These are phyloP conservation scores for Nycticorax nycticorax DNA, from an alignment of 2,113 vertebrate species.

Conservation along the genomic window DNA sequence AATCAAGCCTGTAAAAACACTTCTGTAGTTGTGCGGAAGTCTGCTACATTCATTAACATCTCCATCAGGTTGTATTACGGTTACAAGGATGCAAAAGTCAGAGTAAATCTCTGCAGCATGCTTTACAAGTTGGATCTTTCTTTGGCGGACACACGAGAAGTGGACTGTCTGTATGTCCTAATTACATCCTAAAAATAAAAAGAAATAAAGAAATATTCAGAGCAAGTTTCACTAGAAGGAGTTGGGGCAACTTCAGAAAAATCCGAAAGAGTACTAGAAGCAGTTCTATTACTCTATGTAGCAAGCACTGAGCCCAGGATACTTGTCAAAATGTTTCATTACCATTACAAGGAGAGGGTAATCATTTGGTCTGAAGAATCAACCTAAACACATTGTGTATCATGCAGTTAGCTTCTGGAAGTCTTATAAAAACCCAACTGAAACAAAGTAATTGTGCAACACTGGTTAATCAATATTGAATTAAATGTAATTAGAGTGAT, in stretches of 20 bases:
- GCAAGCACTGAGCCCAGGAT: neutral
- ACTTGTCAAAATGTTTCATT: neutral
- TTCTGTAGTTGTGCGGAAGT: neutral
- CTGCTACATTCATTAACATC: neutral
- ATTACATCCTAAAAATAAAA: constrained; percentile 44
- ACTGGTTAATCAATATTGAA: neutral
- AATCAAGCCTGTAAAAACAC: neutral
- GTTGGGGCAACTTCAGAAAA: neutral
- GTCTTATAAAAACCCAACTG: neutral
- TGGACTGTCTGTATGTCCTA: constrained; percentile 57
- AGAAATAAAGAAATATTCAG: neutral
- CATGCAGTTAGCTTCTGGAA: neutral
- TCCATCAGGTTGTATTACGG: neutral
- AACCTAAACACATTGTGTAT: neutral
- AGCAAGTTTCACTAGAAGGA: neutral
- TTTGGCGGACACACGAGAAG: constrained; percentile 38
- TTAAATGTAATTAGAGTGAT: neutral
- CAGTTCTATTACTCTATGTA: neutral
- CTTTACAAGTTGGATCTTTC: constrained; percentile 75
- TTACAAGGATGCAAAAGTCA: neutral
- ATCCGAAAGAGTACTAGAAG: neutral
- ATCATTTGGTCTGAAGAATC: neutral
- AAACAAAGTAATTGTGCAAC: neutral
- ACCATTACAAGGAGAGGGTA: neutral
- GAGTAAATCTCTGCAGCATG: neutral